Evolutionary conservation across 2,888 invertebrate genomes (phyloP).

Genomic region (Sminthurides aquaticus): DNA sequence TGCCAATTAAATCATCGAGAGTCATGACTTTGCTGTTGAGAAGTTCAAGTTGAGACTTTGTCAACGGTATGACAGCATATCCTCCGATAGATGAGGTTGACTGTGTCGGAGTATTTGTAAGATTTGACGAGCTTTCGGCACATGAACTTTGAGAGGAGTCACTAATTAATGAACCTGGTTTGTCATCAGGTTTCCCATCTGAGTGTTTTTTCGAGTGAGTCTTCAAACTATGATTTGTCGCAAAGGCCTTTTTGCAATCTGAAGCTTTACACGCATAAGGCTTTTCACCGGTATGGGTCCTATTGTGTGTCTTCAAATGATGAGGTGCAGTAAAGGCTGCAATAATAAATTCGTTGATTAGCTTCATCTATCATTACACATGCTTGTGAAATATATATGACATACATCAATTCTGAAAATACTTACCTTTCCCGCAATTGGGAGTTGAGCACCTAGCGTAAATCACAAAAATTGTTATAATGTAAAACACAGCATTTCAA

Average conservation of each 20-base stretch:
- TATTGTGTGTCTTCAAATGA: conserved; percentile 81
- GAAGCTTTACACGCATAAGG: conserved; percentile 62
- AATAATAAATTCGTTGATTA: not conserved
- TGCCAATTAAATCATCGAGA: conserved; percentile 32
- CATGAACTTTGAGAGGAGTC: not conserved
- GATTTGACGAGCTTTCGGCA: not conserved
- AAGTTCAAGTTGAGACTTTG: conserved; percentile 35
- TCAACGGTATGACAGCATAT: conserved; percentile 38
- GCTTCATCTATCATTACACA: not conserved
- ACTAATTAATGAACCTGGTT: no score
- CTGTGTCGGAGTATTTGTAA: not conserved
- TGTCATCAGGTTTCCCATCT: not conserved
- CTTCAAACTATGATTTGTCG: conserved; percentile 74
- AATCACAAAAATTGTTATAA: not conserved
- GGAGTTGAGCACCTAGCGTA: conserved; percentile 11
- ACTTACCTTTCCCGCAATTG: conserved; percentile 18
- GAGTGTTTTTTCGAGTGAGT: conserved; percentile 69
- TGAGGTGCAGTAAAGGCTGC: conserved; percentile 91
- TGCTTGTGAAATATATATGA: no score
- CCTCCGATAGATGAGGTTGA: conserved; percentile 26
- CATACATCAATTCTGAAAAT: no score
- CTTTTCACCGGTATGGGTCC: conserved; percentile 73
- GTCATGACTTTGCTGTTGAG: conserved; percentile 38
- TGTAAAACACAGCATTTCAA: not conserved
- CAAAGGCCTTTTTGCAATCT: conserved; percentile 67